phyloP scores from a whole-genome alignment of 2,797 vertebrate species.

The Mus caroli region DNA sequence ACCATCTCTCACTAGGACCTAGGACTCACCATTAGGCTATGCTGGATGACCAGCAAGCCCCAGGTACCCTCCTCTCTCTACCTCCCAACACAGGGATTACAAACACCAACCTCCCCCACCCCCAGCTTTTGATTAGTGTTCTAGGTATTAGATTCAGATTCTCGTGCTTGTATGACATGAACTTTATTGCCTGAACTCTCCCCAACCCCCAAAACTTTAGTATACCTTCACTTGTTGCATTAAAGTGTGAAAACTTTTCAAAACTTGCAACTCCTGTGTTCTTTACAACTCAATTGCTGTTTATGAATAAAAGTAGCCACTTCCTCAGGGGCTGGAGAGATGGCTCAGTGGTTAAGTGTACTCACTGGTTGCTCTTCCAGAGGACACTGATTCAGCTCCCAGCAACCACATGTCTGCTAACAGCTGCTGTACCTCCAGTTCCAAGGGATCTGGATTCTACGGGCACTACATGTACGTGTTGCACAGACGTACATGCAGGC shows the following conservation, averaged over 20 bases:
- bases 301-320: neutral
- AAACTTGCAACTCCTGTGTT: neutral
- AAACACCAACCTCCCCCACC: neutral
- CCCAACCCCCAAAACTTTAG: neutral
- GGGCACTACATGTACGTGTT: neutral
- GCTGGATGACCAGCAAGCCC: neutral
- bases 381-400: neutral
- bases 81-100: neutral
- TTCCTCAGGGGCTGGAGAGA: neutral
- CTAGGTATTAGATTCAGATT: neutral
- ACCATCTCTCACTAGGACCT: neutral
- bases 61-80: neutral
- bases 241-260: conserved; percentile 50
- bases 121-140: neutral
- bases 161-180: neutral
- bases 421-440: neutral
- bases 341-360: neutral
- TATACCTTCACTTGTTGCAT: conserved; percentile 11
- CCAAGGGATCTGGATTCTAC: neutral
- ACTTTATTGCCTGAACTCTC: neutral
- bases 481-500: neutral
- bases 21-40: neutral
- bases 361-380: neutral
- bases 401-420: neutral
- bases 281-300: neutral